These are phyloP conservation scores for Galerucella nymphaeae DNA, from an alignment of 2,888 invertebrate genomes.

Conservation along the genomic window DNA sequence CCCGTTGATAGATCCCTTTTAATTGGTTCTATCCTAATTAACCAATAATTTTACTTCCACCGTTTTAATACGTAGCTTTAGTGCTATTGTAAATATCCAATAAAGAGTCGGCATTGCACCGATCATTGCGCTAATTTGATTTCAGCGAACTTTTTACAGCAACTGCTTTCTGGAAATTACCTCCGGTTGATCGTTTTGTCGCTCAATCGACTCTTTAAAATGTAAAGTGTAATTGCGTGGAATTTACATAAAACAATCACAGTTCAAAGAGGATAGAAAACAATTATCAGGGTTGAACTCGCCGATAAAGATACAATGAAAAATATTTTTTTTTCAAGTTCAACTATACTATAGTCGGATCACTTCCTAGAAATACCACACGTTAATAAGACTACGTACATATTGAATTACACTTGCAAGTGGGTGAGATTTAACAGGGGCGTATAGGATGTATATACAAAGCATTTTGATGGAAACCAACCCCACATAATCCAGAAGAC, in stretches of 20 bases:
- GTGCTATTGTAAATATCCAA: slow-evolving; percentile 42
- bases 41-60: slow-evolving; percentile 39
- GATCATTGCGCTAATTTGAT: slow-evolving; percentile 41
- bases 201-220: slow-evolving; percentile 28
- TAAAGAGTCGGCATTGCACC: slow-evolving; percentile 38
- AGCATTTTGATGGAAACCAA: no score
- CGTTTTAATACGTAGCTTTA: slow-evolving; percentile 37
- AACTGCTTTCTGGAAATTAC: slow-evolving; percentile 36
- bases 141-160: slow-evolving; percentile 40
- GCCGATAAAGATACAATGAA: neutral
- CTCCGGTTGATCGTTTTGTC: slow-evolving; percentile 28
- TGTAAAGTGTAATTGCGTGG: slow-evolving; percentile 24
- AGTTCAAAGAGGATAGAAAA: neutral
- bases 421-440: no score
- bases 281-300: neutral
- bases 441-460: no score
- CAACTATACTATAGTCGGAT: no score
- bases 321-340: no score
- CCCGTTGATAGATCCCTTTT: slow-evolving; percentile 22
- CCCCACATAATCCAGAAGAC: no score
- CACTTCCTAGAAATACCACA: no score
- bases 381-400: no score
- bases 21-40: slow-evolving; percentile 41
- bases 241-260: slow-evolving; percentile 22
- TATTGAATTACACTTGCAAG: no score